Conservation (phyloP, 2,113 vertebrate species). For the Sclerurus mexicanus region DNA sequence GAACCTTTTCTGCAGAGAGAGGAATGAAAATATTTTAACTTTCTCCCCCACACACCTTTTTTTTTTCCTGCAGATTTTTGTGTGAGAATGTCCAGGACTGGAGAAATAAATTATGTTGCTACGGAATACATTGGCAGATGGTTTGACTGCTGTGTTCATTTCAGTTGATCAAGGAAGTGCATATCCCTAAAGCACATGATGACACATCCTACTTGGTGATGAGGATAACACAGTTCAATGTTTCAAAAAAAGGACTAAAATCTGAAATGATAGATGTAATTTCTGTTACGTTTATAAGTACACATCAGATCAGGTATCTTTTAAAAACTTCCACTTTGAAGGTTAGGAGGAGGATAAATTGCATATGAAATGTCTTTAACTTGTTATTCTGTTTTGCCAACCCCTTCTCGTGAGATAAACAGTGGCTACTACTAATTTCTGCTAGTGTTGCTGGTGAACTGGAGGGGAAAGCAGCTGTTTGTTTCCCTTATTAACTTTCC, state of each 20-base stretch:
- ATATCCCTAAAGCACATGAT: not conserved
- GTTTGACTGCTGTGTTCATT: not conserved
- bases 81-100: rapidly evolving
- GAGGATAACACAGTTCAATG: not conserved
- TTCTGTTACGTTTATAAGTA: not conserved
- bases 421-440: not conserved
- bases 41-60: rapidly evolving
- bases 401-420: not conserved
- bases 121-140: rapidly evolving
- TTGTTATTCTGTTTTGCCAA: not conserved
- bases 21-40: not conserved
- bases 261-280: not conserved
- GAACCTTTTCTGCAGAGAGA: conserved; percentile 47
- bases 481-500: not conserved
- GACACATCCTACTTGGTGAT: not conserved
- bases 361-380: not conserved
- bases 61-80: not conserved
- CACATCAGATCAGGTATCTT: not conserved
- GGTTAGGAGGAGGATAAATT: not conserved
- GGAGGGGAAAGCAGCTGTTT: not conserved
- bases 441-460: not conserved
- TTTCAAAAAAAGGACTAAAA: not conserved
- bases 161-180: not conserved
- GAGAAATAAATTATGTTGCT: not conserved
- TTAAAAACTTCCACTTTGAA: not conserved